Percentiles rank a stretch among this genome's conserved stretches.
phyloP scores from a whole-genome alignment of 1,140 invertebrate species.

The Euschistus heros region DNA sequence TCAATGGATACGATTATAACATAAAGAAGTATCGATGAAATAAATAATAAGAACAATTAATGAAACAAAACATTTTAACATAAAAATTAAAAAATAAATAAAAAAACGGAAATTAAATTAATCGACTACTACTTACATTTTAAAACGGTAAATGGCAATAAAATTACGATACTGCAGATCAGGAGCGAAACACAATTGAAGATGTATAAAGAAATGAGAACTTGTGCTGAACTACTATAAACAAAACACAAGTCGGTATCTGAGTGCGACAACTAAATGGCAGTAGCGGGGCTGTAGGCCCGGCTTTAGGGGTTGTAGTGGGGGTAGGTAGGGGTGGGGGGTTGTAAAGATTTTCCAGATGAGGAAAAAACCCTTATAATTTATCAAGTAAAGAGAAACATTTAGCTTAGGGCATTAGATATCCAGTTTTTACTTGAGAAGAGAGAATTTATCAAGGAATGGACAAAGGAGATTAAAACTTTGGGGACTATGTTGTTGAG shows the following conservation, averaged over 20 bases:
- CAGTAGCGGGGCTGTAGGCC: constrained; percentile 31
- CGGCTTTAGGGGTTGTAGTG: constrained; percentile 4
- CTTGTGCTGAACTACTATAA: constrained; percentile 32
- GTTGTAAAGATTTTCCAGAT: constrained; percentile 9
- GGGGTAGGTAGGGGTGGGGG: constrained; percentile 6
- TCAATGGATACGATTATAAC: no score
- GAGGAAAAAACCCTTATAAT: no score
- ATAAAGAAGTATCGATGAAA: neutral
- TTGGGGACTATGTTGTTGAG: neutral
- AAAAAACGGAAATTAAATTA: neutral
- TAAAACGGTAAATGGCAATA: constrained; percentile 19
- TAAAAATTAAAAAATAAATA: neutral
- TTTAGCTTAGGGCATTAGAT: no score
- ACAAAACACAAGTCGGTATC: constrained; percentile 37
- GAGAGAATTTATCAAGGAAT: no score
- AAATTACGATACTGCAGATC: constrained; percentile 24
- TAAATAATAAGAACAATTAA: neutral
- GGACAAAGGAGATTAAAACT: no score
- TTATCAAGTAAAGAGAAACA: no score
- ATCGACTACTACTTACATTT: constrained; percentile 15
- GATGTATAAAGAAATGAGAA: constrained; percentile 28
- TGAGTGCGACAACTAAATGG: constrained; percentile 47
- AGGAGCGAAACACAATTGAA: constrained; percentile 26
- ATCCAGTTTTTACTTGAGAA: no score
- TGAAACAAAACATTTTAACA: neutral